These are phyloP conservation scores for Caenorhabditis briggsae DNA, from an alignment of 1,140 invertebrate genomes.

Conservation along the genomic window DNA sequence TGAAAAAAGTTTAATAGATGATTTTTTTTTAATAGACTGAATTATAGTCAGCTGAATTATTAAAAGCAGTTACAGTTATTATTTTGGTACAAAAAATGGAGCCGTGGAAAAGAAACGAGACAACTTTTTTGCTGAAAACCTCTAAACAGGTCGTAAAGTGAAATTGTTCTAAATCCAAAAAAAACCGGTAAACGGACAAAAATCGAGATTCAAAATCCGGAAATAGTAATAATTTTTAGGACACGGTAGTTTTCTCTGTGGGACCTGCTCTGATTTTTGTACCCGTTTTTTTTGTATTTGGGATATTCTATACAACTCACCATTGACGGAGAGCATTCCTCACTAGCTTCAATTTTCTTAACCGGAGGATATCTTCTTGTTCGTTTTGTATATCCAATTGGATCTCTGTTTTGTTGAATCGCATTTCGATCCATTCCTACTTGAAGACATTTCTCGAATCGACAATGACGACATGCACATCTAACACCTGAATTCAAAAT, in stretches of 20 bases:
- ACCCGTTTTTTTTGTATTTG: background rate
- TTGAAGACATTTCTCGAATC: conserved; percentile 75
- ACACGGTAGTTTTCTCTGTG: too few species aligned
- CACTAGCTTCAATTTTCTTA: conserved; percentile 53
- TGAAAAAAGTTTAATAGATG: background rate
- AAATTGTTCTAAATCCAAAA: too few species aligned
- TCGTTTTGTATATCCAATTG: conserved; percentile 75
- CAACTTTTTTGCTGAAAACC: too few species aligned
- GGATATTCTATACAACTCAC: background rate
- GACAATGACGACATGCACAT: conserved; percentile 75
- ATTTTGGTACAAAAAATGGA: too few species aligned
- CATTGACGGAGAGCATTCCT: conserved; percentile 59
- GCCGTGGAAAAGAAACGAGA: too few species aligned
- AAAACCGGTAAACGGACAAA: too few species aligned
- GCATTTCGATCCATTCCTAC: conserved; percentile 75
- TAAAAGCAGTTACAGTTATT: too few species aligned
- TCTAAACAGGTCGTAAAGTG: too few species aligned
- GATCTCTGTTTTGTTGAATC: conserved; percentile 77
- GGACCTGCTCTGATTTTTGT: too few species aligned
- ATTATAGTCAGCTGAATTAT: too few species aligned
- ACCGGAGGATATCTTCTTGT: conserved; percentile 68
- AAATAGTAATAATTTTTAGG: too few species aligned
- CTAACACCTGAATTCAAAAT: conserved; percentile 64
- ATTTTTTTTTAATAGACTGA: background rate
- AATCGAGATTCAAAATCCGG: too few species aligned